Conservation (phyloP, 2,888 invertebrate genomes). For the Chrysolina americana region DNA sequence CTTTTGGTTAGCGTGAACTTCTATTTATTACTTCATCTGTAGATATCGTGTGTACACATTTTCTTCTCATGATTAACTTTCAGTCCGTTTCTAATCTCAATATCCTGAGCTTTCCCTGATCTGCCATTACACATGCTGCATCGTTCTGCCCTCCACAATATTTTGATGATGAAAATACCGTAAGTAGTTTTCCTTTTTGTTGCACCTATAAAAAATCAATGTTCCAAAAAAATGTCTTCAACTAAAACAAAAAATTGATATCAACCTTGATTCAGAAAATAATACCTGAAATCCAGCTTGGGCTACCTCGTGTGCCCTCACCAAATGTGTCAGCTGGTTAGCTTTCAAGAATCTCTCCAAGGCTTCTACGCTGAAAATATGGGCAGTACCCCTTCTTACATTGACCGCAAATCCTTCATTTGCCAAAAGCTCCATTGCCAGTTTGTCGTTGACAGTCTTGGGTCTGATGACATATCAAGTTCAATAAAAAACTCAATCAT, state of each 20-base stretch:
- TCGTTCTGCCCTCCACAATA: constrained; percentile 83
- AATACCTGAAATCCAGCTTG: constrained; percentile 80
- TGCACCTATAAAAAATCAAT: constrained; percentile 73
- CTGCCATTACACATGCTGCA: constrained; percentile 79
- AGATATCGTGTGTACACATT: not conserved
- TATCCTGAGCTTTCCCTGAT: constrained; percentile 76
- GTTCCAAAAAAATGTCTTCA: too few relatives aligned
- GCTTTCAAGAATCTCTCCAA: constrained; percentile 77
- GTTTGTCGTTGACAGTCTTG: constrained; percentile 69
- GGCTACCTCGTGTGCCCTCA: constrained; percentile 83
- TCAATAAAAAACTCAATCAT: not conserved
- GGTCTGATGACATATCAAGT: constrained; percentile 60
- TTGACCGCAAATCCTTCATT: constrained; percentile 81
- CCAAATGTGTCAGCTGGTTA: constrained; percentile 79
- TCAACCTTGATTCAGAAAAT: not conserved
- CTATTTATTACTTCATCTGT: too few relatives aligned
- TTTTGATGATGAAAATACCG: constrained; percentile 82
- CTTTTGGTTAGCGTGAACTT: too few relatives aligned
- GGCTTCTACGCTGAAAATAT: constrained; percentile 80
- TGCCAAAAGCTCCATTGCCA: constrained; percentile 71
- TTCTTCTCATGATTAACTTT: constrained; percentile 12
- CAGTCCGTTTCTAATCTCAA: constrained; percentile 73
- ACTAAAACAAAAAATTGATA: too few relatives aligned
- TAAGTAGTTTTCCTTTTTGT: constrained; percentile 78
- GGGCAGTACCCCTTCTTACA: constrained; percentile 79